Percentiles rank a stretch among this genome's conserved stretches.
These are phyloP conservation scores for Lichenostomus cassidix DNA, from an alignment of 2,113 vertebrate species.

Conservation along the genomic window DNA sequence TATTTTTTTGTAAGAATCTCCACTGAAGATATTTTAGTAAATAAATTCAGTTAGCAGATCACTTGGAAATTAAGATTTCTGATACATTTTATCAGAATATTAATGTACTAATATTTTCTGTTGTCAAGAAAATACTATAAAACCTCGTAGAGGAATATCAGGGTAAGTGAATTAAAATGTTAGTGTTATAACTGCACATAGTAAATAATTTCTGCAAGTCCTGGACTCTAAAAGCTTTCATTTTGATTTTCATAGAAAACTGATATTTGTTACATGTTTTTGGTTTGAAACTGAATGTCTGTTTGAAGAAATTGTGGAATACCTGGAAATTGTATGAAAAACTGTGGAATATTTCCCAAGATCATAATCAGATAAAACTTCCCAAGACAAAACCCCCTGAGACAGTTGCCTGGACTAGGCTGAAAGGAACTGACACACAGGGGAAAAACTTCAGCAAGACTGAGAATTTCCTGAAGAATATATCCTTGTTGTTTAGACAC, in stretches of 20 bases:
- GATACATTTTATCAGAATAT: not conserved
- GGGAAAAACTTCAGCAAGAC: not conserved
- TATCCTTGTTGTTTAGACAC: not conserved
- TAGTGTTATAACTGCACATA: not conserved
- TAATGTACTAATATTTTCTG: not conserved
- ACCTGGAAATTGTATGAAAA: not conserved
- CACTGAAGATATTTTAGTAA: not conserved
- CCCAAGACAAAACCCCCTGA: not conserved
- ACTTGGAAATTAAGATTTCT: not conserved
- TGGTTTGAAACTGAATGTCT: not conserved
- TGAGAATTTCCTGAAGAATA: not conserved
- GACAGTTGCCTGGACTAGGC: not conserved
- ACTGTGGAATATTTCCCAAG: not conserved
- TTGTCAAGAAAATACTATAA: not conserved
- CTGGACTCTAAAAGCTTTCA: rapidly evolving
- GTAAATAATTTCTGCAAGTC: not conserved
- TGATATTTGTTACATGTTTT: not conserved
- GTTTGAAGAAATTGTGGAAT: not conserved
- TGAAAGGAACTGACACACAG: not conserved
- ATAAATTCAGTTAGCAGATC: not conserved
- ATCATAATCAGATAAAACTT: not conserved
- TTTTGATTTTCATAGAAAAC: not conserved
- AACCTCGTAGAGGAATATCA: not conserved
- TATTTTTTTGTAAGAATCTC: not conserved
- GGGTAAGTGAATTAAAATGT: not conserved